Base-by-base conservation (phyloP, 2,113 vertebrate genomes). In the Rhadina sibilatrix region DNA sequence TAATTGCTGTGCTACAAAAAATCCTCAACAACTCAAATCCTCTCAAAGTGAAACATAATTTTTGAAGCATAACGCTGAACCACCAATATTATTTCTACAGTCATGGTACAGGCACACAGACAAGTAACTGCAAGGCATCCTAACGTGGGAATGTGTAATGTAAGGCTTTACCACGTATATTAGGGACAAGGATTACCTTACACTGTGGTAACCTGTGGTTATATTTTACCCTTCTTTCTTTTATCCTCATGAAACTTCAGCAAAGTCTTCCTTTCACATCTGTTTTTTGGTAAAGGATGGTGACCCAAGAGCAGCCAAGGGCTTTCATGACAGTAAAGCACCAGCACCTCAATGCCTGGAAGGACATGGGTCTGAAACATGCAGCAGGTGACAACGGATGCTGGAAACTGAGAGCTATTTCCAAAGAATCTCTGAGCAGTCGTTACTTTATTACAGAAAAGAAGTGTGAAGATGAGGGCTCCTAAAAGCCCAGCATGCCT, bases 61-160 rank as follows among this genome's bases (percentile, higher is more conserved):
- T 93, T 66, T 42, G 17, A 87, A 52, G 18, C 30, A 24, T 30
- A 84, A 82, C 53, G 25, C 8, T 82, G 44, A 85, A 59, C 19
- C 15, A 56, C 27, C 25, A 46, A 18, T 33, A 59, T 2, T 59
- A 21, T 78, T 71, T 71, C 81, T 74, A 37, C 14, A 81, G 65
- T 63, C 53, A 70, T 12, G 33, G 28, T 7, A 85, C 27, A 54
- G 6, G 16, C 33, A 90, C 27, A 50, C 2, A 16, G 35, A 24
- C 25, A 66, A 78, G 30, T 30, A 78, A 81, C 6, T 59, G 56
- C 54, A 88, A 87, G 13, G 28, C 24, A 63, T 31, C 59, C 27
- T 50, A 50, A 70, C 0, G 0, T 4, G 61, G 15, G 17, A 70
- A 57, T 12, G 17, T 28, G 64, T 22, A 66, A 21, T 2, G 1